phyloP scores from a whole-genome alignment of 2,888 invertebrate species.

The Drosophila bunnanda region DNA sequence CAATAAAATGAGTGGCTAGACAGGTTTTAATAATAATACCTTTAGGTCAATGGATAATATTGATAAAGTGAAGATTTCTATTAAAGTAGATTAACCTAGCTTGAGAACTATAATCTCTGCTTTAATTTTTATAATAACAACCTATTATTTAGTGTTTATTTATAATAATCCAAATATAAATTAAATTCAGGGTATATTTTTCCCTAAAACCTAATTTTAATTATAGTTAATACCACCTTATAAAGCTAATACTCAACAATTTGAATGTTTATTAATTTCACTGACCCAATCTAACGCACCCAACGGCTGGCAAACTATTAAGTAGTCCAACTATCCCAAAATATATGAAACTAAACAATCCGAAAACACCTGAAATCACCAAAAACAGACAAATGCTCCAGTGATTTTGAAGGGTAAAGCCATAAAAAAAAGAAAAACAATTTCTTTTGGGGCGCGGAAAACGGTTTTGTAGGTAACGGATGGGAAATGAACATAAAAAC shows the following conservation, averaged over 20 bases:
- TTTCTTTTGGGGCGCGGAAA: slow-evolving; percentile 48
- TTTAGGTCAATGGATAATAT: neutral
- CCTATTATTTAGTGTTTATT: neutral
- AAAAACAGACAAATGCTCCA: slow-evolving; percentile 40
- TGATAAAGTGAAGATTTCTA: neutral
- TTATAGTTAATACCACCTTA: neutral
- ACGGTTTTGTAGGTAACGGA: slow-evolving; percentile 36
- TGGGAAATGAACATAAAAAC: slow-evolving; percentile 42
- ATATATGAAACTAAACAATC: slow-evolving; percentile 19
- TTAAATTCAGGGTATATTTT: neutral
- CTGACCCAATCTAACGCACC: slow-evolving; percentile 12
- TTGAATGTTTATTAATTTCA: slow-evolving; percentile 4
- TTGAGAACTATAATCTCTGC: neutral
- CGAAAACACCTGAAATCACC: slow-evolving; percentile 19
- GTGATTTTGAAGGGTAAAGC: slow-evolving; percentile 57
- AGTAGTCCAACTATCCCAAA: slow-evolving; percentile 14
- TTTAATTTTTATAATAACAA: neutral
- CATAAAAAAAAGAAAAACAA: slow-evolving; percentile 31
- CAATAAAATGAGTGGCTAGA: neutral
- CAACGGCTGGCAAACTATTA: slow-evolving; percentile 11
- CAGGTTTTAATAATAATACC: neutral
- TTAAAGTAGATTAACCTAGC: too few relatives aligned
- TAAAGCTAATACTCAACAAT: neutral
- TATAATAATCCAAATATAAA: neutral
- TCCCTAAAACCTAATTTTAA: neutral